Evolutionary conservation across 2,113 vertebrate species (phyloP), one percentile per base, ranked within the genome.

Genomic region (Perccottus glenii): DNA sequence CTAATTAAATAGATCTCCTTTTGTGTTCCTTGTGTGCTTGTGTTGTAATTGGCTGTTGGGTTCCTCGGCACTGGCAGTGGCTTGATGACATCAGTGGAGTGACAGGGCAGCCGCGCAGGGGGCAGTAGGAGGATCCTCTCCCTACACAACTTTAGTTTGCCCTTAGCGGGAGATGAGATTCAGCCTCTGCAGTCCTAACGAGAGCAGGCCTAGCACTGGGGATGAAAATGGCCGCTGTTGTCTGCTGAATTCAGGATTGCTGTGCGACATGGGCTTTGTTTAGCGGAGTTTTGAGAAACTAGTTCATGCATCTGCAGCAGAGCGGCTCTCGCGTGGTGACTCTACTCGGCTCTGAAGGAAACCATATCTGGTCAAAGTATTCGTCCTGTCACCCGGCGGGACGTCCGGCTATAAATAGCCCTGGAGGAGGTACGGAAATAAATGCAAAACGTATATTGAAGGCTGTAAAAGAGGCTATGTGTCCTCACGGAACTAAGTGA

Each of bases 301-400:
- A 64, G 46, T 8, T 61, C 44, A 73, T 51, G 77, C 70, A 56
- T 47, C 59, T 40, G 64, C 58, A 27, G 64, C 68, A 16, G 65
- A 74, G 68, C 64, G 56, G 56, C 74, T 62, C 48, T 73, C 46
- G 70, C 80, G 51, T 62, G 48, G 84, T 78, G 82, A 81, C 68
- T 82, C 71, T 73, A 62, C 68, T 67, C 88, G 56, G 77, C 86
- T 81, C 85, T 68, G 80, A 70, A 90, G 89, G 90, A 84, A 91
- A 85, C 93, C 94, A 93, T 95, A 95, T 96, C 93, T 94, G 94
- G 95, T 90, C 94, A 94, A 93, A 96, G 89, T 93, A 95, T 94
- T 94, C 92, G 85, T 80, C 85, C 92, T 88, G 93, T 93, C 93
- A 92, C 88, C 88, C 81, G 67, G 90, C 84, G 84, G 88, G 91